These are phyloP conservation scores for Limnothrissa miodon DNA, from an alignment of 2,113 vertebrate species.

Conservation along the genomic window DNA sequence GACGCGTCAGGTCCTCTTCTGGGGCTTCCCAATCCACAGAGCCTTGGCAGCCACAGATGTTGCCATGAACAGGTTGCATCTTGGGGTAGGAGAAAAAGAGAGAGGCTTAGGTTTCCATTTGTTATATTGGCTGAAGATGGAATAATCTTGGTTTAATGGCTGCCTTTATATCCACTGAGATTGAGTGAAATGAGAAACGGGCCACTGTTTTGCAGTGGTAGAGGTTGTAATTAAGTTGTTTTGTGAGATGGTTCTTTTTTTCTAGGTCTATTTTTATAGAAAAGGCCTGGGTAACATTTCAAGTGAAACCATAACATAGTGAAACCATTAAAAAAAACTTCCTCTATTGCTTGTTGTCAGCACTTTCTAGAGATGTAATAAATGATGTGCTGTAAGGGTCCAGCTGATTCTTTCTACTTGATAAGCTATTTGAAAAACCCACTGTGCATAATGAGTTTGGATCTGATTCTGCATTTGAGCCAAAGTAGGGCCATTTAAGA, in stretches of 20 bases:
- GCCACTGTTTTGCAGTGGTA: not conserved
- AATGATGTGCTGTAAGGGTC: conserved; percentile 1
- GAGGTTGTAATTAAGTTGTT: conserved; percentile 19
- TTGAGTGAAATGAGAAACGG: conserved; percentile 8
- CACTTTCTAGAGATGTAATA: conserved; percentile 9
- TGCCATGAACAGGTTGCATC: not conserved
- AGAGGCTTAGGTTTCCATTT: not conserved
- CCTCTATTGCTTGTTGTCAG: conserved; percentile 14
- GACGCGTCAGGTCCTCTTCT: not conserved
- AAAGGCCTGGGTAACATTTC: not conserved
- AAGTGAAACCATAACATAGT: not conserved
- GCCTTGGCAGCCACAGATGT: not conserved
- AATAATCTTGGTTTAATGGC: conserved; percentile 6
- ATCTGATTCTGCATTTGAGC: not conserved
- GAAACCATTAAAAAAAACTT: not conserved
- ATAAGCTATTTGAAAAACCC: not conserved
- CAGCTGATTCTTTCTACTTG: not conserved
- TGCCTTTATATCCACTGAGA: conserved; percentile 11
- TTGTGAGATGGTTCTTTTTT: not conserved
- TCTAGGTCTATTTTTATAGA: not conserved
- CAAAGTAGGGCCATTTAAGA: not conserved
- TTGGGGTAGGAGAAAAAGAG: not conserved
- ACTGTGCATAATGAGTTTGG: not conserved
- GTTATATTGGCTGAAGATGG: not conserved
- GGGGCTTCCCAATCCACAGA: conserved; percentile 4